Evolutionary conservation across 2,113 vertebrate species (phyloP), one percentile per base, ranked within the genome.

Genomic region (Agapornis roseicollis): DNA sequence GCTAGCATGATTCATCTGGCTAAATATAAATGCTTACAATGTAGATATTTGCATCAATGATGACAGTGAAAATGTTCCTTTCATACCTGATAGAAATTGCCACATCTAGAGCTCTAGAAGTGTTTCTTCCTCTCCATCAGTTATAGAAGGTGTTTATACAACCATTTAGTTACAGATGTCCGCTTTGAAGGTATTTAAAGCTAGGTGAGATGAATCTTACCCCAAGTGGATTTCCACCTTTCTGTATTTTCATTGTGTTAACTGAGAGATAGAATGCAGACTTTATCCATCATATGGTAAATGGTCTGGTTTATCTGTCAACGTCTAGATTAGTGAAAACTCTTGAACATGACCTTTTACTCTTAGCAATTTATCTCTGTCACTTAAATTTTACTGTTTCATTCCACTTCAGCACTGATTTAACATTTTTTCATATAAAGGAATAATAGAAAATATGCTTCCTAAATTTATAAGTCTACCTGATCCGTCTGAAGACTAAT

Each of bases 251-350:
- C 79, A 58, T 41, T 52, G 28, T 77, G 28, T 76, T 97, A 93
- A 89, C 85, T 95, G 93, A 56, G 71, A 96, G 42, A 28, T 84
- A 89, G 52, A 86, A 93, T 77, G n/a, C 49, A 92, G 50, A 70
- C 87, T 88, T 85, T 90, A 86, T 93, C 80, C 64, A 71, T 91
- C 68, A 88, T 82, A 63, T 29, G 70, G n/a, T 42, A 80, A 90
- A 81, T 42, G 60, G 29, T 80, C 82, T 82, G 35, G 24, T 76
- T 95, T 91, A 60, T 85, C 81, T 94, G 79, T 85, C 79, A 60
- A 85, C 89, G 77, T 70, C 50, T 66, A 78, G 71, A 85, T 92
- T 94, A 93, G 41, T 66, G 39, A 65, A 42, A 33, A 85, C 66
- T 88, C 72, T 77, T 89, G 44, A 95, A 73, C 71, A 63, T 50